phyloP scores from a whole-genome alignment of 2,113 vertebrate species.

The Pteronura brasiliensis region DNA sequence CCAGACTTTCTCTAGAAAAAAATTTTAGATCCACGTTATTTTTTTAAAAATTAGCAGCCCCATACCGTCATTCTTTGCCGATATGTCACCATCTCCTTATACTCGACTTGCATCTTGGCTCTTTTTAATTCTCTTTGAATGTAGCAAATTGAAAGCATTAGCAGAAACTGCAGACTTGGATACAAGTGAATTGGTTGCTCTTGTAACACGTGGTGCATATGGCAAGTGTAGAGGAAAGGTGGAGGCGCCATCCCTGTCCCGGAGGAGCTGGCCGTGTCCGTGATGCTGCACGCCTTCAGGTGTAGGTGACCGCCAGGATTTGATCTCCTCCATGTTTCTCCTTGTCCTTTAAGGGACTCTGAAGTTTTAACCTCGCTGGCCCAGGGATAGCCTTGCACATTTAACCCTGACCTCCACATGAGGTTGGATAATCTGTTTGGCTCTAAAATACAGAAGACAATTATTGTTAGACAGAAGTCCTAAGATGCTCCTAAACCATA shows the following conservation, averaged over 20 bases:
- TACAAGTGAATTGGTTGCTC: background rate
- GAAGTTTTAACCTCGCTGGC: background rate
- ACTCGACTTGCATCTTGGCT: background rate
- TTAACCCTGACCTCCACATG: background rate
- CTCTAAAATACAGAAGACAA: background rate
- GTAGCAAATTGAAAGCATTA: background rate
- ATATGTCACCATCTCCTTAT: background rate
- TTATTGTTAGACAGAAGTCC: background rate
- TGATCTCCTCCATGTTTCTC: background rate
- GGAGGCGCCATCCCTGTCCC: fast-evolving
- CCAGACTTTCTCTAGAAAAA: background rate
- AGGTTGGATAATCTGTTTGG: background rate
- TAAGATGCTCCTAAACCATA: background rate
- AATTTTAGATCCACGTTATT: background rate
- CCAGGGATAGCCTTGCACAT: background rate
- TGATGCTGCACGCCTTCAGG: background rate
- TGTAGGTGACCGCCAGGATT: background rate
- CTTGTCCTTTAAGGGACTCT: background rate
- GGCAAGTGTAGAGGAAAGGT: background rate
- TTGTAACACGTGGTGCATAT: fast-evolving
- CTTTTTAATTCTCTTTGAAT: background rate
- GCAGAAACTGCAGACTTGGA: background rate
- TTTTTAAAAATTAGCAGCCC: background rate
- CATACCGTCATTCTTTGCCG: background rate
- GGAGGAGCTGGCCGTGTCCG: background rate